A percentile compares a stretch with the other conserved stretches of the same genome.
Conservation (phyloP, 2,113 vertebrate genomes). For the Meleagris gallopavo region DNA sequence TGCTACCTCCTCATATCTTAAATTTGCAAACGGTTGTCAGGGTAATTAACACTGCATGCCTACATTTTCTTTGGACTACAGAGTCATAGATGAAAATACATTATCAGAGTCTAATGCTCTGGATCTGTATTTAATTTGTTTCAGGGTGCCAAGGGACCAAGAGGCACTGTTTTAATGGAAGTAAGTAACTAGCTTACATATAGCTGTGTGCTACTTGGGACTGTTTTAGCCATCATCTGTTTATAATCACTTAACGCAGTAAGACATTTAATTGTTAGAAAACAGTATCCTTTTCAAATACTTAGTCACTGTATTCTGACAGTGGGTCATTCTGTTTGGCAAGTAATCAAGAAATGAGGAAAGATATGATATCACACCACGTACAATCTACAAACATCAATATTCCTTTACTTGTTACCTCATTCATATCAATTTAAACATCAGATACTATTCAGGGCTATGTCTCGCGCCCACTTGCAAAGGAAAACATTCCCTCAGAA, state of each 20-base stretch:
- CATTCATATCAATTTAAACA: not conserved
- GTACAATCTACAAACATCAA: not conserved
- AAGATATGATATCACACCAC: not conserved
- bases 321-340: not conserved
- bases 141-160: constrained; percentile 84
- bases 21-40: not conserved
- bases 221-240: not conserved
- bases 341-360: not conserved
- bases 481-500: not conserved
- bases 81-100: not conserved
- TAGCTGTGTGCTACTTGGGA: not conserved
- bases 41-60: not conserved
- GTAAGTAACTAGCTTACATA: constrained; percentile 75
- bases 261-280: not conserved
- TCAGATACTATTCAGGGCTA: not conserved
- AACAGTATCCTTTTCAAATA: not conserved
- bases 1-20: not conserved
- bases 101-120: not conserved
- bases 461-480: not conserved
- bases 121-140: constrained; percentile 21
- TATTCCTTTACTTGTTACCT: not conserved
- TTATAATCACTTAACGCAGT: not conserved
- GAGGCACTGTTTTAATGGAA: constrained; percentile 67
- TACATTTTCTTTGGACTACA: not conserved
- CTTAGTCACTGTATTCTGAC: not conserved